These are phyloP conservation scores for Heterodera carotae DNA, from an alignment of 1,140 invertebrate genomes.

Conservation along the genomic window DNA sequence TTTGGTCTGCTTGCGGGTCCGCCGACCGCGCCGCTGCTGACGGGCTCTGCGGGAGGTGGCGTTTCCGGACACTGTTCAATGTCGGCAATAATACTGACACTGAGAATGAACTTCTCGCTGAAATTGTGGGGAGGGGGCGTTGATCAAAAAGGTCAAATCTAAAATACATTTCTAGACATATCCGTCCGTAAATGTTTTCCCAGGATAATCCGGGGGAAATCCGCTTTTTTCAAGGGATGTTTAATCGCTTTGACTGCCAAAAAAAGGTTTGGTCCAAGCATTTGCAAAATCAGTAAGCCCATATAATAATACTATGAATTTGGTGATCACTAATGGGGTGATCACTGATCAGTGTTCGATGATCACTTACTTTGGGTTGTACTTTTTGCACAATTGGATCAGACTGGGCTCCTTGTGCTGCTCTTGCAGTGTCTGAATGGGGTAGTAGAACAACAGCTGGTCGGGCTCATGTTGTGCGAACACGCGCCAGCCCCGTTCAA, in stretches of 20 bases:
- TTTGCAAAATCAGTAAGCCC: too few relatives aligned
- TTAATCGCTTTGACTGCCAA: too few relatives aligned
- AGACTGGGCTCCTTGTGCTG: constrained; percentile 75
- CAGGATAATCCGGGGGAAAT: too few relatives aligned
- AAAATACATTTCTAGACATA: too few relatives aligned
- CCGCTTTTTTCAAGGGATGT: too few relatives aligned
- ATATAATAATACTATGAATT: too few relatives aligned
- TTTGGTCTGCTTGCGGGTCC: neutral
- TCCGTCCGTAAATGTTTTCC: constrained; percentile 11
- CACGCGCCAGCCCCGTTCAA: constrained; percentile 57
- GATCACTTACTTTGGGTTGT: constrained; percentile 78
- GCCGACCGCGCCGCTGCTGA: neutral
- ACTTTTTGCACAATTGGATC: constrained; percentile 80
- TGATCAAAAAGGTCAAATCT: too few relatives aligned
- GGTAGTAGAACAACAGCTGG: constrained; percentile 63
- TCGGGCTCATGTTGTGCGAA: constrained; percentile 47
- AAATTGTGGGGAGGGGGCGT: constrained; percentile 13
- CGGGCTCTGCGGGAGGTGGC: constrained; percentile 58
- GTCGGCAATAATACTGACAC: constrained; percentile 61
- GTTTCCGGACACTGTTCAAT: constrained; percentile 64
- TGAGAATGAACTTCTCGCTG: constrained; percentile 65
- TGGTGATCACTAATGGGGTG: too few relatives aligned
- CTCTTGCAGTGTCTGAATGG: constrained; percentile 55
- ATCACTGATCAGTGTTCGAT: too few relatives aligned
- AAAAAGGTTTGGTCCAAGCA: too few relatives aligned